phyloP scores from a whole-genome alignment of 2,888 invertebrate species.

The Volucella zonaria region DNA sequence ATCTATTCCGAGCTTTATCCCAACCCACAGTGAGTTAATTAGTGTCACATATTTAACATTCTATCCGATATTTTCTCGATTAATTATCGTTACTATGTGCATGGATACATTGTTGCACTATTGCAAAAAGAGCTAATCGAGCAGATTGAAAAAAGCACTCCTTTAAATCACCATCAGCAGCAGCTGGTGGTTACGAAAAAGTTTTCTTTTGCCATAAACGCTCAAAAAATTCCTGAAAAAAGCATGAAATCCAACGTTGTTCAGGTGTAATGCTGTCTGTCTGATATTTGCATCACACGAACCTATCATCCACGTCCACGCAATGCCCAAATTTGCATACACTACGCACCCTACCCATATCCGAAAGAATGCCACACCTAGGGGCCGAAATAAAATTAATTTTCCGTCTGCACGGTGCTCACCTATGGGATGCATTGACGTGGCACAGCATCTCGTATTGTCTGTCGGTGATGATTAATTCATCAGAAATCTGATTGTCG shows the following conservation, averaged over 20 bases:
- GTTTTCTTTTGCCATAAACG: too few species aligned
- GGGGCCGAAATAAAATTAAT: neutral
- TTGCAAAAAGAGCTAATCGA: too few species aligned
- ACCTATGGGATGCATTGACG: slow-evolving; percentile 25
- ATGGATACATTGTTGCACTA: too few species aligned
- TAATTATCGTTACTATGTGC: too few species aligned
- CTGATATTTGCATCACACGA: neutral
- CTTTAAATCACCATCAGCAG: too few species aligned
- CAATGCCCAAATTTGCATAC: slow-evolving; percentile 30
- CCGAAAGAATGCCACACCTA: slow-evolving; percentile 48
- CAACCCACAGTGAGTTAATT: too few species aligned
- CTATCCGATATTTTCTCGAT: too few species aligned
- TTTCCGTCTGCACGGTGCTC: neutral
- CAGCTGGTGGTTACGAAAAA: too few species aligned
- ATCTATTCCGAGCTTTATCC: too few species aligned
- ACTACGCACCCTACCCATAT: slow-evolving; percentile 29
- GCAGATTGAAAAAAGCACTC: too few species aligned
- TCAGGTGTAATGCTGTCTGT: slow-evolving; percentile 18
- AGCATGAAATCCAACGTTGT: neutral
- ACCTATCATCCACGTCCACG: slow-evolving; percentile 6
- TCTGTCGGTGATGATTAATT: slow-evolving; percentile 54
- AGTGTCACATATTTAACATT: too few species aligned
- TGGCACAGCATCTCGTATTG: slow-evolving; percentile 40
- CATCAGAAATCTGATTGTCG: slow-evolving; percentile 42
- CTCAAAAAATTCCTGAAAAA: too few species aligned